Evolutionary conservation across 53 echinoderm and acorn worm genomes (phyloP).

Genomic region (Pentamera pediparva): DNA sequence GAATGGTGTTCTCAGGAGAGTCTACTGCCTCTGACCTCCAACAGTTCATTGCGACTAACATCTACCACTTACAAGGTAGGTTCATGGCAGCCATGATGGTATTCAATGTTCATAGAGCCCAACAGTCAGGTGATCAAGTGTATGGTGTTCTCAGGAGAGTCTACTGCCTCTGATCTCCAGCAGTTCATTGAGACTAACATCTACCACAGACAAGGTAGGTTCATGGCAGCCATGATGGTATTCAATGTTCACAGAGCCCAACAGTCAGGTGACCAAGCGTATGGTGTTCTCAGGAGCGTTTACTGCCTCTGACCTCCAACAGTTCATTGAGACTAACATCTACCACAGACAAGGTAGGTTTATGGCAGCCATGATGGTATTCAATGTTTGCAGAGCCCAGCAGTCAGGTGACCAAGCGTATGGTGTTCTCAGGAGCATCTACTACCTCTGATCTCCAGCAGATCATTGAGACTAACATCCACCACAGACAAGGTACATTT

Average conservation of each 20-base stretch:
- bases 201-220: conserved; percentile 93
- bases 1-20: conserved; percentile 90
- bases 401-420: conserved; percentile 73
- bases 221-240: no score
- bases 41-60: conserved; percentile 92
- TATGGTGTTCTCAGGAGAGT: conserved; percentile 92
- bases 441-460: conserved; percentile 86
- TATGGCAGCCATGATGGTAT: no score
- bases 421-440: conserved; percentile 93
- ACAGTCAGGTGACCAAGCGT: conserved; percentile 80
- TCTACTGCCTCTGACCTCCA: conserved; percentile 96
- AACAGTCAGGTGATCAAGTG: conserved; percentile 79
- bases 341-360: conserved; percentile 96
- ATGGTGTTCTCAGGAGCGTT: conserved; percentile 96
- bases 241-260: no score
- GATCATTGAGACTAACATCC: conserved; percentile 85
- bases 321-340: conserved; percentile 92
- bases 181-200: conserved; percentile 95
- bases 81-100: neutral
- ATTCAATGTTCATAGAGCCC: no score
- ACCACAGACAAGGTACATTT: conserved; percentile 94
- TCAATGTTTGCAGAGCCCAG: conserved; percentile 63
- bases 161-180: conserved; percentile 93
- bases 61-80: conserved; percentile 38
- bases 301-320: conserved; percentile 93